Conservation (phyloP, 1,140 invertebrate species). For the Zaprionus capensis region DNA sequence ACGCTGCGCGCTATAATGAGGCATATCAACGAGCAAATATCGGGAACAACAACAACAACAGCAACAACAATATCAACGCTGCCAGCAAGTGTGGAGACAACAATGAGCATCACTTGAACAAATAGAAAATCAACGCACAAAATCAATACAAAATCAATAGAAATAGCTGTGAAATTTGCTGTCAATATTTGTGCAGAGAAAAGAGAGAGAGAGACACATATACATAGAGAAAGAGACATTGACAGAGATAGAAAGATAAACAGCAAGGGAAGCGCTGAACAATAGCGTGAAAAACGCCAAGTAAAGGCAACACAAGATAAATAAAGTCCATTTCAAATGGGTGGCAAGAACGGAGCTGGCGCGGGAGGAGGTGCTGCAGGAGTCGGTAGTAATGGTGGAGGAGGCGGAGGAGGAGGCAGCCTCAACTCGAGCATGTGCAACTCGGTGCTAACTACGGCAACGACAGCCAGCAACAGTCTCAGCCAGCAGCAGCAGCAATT, state of each 20-base stretch:
- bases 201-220: slow-evolving; percentile 6
- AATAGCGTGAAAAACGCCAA: slow-evolving; percentile 43
- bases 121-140: slow-evolving; percentile 76
- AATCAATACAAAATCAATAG: slow-evolving; percentile 80
- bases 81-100: slow-evolving; percentile 29
- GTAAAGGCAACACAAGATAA: slow-evolving; percentile 45
- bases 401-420: slow-evolving; percentile 45
- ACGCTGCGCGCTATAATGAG: slow-evolving; percentile 69
- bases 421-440: slow-evolving; percentile 83
- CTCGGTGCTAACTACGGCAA: slow-evolving; percentile 84
- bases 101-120: slow-evolving; percentile 70
- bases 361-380: slow-evolving; percentile 10
- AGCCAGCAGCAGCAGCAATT: slow-evolving; percentile 74
- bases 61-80: slow-evolving; percentile 44
- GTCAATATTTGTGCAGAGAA: slow-evolving; percentile 59
- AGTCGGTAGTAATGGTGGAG: slow-evolving; percentile 2
- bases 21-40: slow-evolving; percentile 75
- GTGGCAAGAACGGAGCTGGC: slow-evolving; percentile 56
- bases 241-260: slow-evolving; percentile 16
- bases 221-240: slow-evolving; percentile 36
- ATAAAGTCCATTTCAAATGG: slow-evolving; percentile 54
- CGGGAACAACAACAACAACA: slow-evolving; percentile 41
- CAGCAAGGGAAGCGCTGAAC: slow-evolving; percentile 39
- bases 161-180: slow-evolving; percentile 74
- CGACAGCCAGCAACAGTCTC: slow-evolving; percentile 59